Conservation (phyloP, 2,888 invertebrate species). For the Bellardia bayeri region DNA sequence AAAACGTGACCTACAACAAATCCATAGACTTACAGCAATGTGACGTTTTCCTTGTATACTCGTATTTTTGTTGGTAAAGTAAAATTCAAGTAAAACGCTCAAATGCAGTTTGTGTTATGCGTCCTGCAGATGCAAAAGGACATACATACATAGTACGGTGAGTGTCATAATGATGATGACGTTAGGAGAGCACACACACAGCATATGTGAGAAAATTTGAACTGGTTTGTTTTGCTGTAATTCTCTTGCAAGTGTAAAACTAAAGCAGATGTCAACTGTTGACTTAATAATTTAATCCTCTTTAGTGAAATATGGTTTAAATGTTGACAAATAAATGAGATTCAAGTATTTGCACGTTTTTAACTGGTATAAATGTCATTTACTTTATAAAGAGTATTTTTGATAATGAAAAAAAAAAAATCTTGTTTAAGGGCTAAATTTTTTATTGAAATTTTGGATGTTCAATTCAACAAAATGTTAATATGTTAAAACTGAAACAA, state of each 20-base stretch:
- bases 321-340: constrained; percentile 59
- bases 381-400: neutral
- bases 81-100: neutral
- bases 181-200: constrained; percentile 55
- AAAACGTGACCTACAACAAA: constrained; percentile 75
- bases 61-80: neutral
- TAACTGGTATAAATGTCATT: constrained; percentile 22
- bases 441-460: neutral
- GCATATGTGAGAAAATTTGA: constrained; percentile 51
- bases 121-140: neutral
- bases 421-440: neutral
- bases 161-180: constrained; percentile 28
- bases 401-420: neutral
- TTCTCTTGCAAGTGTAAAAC: constrained; percentile 44
- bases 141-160: neutral
- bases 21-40: constrained; percentile 72
- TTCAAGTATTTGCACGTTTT: constrained; percentile 62
- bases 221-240: constrained; percentile 22
- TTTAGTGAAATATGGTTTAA: constrained; percentile 5
- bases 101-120: constrained; percentile 45
- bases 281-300: constrained; percentile 60
- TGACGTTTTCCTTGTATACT: constrained; percentile 55
- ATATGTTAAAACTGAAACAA: no score
- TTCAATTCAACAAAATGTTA: neutral
- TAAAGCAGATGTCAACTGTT: constrained; percentile 67